These are phyloP conservation scores for Drosophila subobscura DNA, from an alignment of 1,140 invertebrate species.

Conservation along the genomic window DNA sequence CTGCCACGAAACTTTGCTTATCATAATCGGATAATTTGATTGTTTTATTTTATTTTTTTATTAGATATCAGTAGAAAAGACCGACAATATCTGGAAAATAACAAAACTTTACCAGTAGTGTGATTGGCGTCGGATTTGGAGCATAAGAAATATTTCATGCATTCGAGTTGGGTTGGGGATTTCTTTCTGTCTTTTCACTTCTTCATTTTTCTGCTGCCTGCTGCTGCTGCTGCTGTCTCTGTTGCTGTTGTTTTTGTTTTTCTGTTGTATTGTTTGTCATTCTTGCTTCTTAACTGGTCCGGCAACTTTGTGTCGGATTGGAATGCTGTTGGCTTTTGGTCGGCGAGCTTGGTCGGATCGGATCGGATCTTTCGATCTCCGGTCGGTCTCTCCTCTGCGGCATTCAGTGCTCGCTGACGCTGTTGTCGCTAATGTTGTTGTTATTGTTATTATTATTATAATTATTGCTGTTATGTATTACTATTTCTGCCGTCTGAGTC, in stretches of 20 bases:
- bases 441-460: conserved; percentile 40
- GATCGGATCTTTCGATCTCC: conserved; percentile 16
- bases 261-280: conserved; percentile 45
- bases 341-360: no score
- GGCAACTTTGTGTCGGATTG: conserved; percentile 72
- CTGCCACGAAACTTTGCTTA: conserved; percentile 34
- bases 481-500: conserved; percentile 35
- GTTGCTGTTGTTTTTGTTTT: conserved; percentile 45
- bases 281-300: conserved; percentile 68
- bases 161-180: conserved; percentile 14
- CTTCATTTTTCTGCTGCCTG: conserved; percentile 1
- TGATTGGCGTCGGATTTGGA: conserved; percentile 59
- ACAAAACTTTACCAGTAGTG: conserved; percentile 47
- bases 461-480: conserved; percentile 34
- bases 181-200: conserved; percentile 4
- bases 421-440: conserved; percentile 40
- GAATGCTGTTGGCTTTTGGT: conserved; percentile 75
- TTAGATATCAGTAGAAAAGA: conserved; percentile 17
- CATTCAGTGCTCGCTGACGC: conserved; percentile 38
- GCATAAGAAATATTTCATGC: conserved; percentile 75
- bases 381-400: conserved; percentile 23
- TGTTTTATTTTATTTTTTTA: conserved; percentile 43
- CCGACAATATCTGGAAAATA: conserved; percentile 13
- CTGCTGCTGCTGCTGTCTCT: conserved; percentile 13
- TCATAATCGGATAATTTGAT: conserved; percentile 46